Evolutionary conservation across 2,888 invertebrate genomes (phyloP).

Genomic region (Tetranychus truncatus): DNA sequence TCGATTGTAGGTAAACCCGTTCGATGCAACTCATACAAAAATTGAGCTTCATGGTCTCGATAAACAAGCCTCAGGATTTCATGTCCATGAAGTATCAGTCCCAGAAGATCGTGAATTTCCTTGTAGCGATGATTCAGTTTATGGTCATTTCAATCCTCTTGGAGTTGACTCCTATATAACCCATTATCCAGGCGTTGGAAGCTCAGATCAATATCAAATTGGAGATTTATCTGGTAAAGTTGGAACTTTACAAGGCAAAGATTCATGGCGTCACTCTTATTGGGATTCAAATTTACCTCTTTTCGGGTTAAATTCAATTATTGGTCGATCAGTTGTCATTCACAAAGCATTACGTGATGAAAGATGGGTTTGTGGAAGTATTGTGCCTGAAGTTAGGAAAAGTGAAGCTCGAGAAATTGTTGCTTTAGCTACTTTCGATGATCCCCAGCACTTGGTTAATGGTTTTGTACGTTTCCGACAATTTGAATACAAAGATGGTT

Average conservation of each 20-base stretch:
- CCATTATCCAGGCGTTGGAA: constrained; percentile 38
- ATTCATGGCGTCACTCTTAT: constrained; percentile 37
- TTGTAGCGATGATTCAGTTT: constrained; percentile 60
- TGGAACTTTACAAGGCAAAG: constrained; percentile 50
- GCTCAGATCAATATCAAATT: constrained; percentile 65
- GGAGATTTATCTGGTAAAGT: constrained; percentile 45
- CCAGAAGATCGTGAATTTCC: constrained; percentile 42
- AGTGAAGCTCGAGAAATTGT: constrained; percentile 63
- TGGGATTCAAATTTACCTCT: constrained; percentile 65
- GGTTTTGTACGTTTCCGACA: constrained; percentile 75
- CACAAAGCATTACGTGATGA: constrained; percentile 43
- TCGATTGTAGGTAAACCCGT: constrained; percentile 39
- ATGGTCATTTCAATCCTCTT: constrained; percentile 70
- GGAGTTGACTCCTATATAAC: constrained; percentile 42
- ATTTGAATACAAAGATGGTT: constrained; percentile 64
- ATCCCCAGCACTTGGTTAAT: constrained; percentile 55
- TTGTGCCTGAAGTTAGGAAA: constrained; percentile 61
- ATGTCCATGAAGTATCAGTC: constrained; percentile 53
- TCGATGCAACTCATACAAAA: constrained; percentile 61
- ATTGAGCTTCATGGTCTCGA: constrained; percentile 52
- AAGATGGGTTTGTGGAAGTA: constrained; percentile 64
- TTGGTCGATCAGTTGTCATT: constrained; percentile 69
- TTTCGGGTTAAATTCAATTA: constrained; percentile 57
- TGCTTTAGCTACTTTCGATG: constrained; percentile 76
- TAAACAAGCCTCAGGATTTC: constrained; percentile 49